Percentiles rank a stretch among this genome's conserved stretches.
Conservation (phyloP, 1,140 invertebrate genomes). For the Drosophila seguyi region DNA sequence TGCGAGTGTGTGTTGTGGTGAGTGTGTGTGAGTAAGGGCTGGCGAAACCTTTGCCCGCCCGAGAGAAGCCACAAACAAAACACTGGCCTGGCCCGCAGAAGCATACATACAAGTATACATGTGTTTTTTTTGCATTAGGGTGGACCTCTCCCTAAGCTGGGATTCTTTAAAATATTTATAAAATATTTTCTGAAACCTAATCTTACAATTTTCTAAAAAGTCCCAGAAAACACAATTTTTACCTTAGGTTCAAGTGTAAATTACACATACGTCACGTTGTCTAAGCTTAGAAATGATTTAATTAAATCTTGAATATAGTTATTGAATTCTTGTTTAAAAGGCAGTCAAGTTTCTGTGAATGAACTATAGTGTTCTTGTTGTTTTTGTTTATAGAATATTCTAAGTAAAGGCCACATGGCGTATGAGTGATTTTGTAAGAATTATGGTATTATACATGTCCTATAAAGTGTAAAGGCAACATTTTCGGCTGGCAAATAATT, state of each 20-base stretch:
- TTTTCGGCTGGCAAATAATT: not conserved
- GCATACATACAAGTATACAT: slow-evolving; percentile 25
- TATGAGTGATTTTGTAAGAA: not conserved
- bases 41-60: slow-evolving; percentile 64
- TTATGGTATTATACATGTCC: not conserved
- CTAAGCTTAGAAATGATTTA: not conserved
- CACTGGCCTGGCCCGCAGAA: slow-evolving; percentile 29
- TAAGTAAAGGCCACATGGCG: not conserved
- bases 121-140: slow-evolving; percentile 23
- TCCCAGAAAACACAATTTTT: not conserved
- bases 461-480: too few relatives aligned
- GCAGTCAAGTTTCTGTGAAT: not conserved
- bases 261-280: slow-evolving; percentile 1
- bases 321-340: not conserved
- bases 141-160: not conserved
- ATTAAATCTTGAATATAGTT: not conserved
- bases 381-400: not conserved
- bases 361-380: not conserved
- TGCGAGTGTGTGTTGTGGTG: not conserved
- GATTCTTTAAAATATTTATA: too few relatives aligned
- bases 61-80: slow-evolving; percentile 78
- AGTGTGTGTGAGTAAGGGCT: slow-evolving; percentile 40
- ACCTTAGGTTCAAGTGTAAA: not conserved
- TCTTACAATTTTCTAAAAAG: too few relatives aligned
- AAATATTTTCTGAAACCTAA: too few relatives aligned